phyloP scores from a whole-genome alignment of 1,140 invertebrate genomes.

The Drosophila aff. region DNA sequence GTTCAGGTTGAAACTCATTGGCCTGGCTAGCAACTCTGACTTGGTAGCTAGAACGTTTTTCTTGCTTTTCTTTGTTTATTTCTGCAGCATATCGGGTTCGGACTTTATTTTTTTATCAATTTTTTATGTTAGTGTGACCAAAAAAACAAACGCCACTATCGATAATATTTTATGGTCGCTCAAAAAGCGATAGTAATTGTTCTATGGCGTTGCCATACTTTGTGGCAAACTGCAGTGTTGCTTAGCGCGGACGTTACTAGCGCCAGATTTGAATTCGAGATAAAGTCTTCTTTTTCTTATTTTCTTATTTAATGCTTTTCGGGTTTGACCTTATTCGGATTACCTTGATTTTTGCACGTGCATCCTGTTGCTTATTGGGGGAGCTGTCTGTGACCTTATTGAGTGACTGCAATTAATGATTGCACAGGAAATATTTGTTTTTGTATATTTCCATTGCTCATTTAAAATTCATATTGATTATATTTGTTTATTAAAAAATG shows the following conservation, averaged over 20 bases:
- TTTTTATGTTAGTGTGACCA: constrained; percentile 12
- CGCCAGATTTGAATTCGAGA: constrained; percentile 27
- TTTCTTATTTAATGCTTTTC: neutral
- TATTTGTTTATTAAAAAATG: neutral
- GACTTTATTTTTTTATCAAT: constrained; percentile 18
- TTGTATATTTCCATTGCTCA: neutral
- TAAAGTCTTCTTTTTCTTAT: too few species aligned
- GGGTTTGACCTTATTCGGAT: constrained; percentile 51
- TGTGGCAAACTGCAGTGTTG: neutral
- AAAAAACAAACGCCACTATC: neutral
- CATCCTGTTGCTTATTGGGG: constrained; percentile 52
- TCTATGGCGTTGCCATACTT: neutral
- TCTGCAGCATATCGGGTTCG: constrained; percentile 17
- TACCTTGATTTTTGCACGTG: constrained; percentile 33
- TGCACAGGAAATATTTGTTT: neutral
- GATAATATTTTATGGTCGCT: neutral
- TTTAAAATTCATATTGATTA: neutral
- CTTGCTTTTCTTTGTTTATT: constrained; percentile 38
- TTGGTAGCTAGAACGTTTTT: neutral
- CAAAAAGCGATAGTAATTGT: neutral
- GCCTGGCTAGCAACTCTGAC: constrained; percentile 1
- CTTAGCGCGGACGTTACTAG: neutral
- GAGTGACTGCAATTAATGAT: neutral
- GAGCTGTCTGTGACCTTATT: constrained; percentile 46
- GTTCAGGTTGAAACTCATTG: constrained; percentile 71